Percentiles rank a stretch among this genome's conserved stretches.
Evolutionary conservation across 2,113 vertebrate genomes (phyloP).

Genomic region (Brevimyrus niger): DNA sequence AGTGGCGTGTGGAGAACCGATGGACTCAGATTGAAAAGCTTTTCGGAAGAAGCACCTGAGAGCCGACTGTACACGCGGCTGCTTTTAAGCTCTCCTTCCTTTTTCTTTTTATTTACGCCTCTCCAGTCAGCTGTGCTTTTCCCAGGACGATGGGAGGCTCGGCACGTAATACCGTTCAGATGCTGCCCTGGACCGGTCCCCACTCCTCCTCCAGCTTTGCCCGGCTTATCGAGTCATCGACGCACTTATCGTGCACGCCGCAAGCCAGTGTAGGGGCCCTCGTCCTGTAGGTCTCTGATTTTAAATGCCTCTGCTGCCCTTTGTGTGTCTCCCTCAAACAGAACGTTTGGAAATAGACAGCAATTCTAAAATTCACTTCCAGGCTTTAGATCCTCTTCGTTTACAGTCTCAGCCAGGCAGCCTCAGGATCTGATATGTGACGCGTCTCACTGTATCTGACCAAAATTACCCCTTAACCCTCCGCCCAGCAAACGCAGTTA

Average conservation of each 20-base stretch:
- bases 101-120: background rate
- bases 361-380: background rate
- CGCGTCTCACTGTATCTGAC: background rate
- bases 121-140: background rate
- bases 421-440: background rate
- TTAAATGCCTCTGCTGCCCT: background rate
- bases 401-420: background rate
- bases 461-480: background rate
- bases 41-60: background rate
- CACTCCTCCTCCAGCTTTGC: background rate
- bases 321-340: background rate
- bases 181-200: background rate
- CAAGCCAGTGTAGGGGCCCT: background rate
- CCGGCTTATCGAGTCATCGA: background rate
- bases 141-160: background rate
- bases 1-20: background rate
- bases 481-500: too few species aligned
- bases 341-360: background rate
- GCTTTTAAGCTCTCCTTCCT: background rate
- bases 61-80: background rate
- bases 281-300: background rate
- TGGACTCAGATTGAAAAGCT: background rate
- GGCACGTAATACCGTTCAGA: background rate
- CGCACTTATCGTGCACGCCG: background rate
- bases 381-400: background rate